Evolutionary conservation across 1,140 invertebrate species (phyloP).

Genomic region (Aphaenogaster ashmeadi): DNA sequence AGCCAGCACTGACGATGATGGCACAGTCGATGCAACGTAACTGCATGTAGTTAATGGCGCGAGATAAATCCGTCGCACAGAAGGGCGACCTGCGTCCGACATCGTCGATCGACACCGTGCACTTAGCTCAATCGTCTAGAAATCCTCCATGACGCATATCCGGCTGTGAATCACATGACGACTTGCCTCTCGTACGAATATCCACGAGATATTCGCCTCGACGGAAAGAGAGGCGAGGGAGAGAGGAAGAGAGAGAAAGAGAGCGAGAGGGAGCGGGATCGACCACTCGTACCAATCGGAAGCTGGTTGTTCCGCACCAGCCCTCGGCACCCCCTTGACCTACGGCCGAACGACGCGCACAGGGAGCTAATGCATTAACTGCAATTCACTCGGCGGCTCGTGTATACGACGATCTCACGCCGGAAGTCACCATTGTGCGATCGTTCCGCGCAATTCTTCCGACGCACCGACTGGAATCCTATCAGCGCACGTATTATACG

Average conservation of each 20-base stretch:
- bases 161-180: slow-evolving; percentile 77
- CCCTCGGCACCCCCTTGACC: slow-evolving; percentile 60
- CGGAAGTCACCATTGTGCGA: slow-evolving; percentile 76
- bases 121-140: slow-evolving; percentile 83
- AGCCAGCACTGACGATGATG: slow-evolving; percentile 20
- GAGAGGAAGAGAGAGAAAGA: slow-evolving; percentile 32
- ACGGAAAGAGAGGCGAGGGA: slow-evolving; percentile 56
- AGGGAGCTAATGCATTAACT: slow-evolving; percentile 78
- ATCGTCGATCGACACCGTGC: slow-evolving; percentile 67
- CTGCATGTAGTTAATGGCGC: slow-evolving; percentile 64
- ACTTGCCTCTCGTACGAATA: slow-evolving; percentile 74
- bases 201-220: slow-evolving; percentile 66
- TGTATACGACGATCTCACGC: slow-evolving; percentile 69
- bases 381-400: slow-evolving; percentile 76
- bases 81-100: slow-evolving; percentile 68
- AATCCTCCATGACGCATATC: slow-evolving; percentile 84
- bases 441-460: slow-evolving; percentile 75
- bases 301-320: slow-evolving; percentile 78
- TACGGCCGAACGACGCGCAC: slow-evolving; percentile 33
- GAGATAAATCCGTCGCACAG: slow-evolving; percentile 69
- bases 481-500: slow-evolving; percentile 37
- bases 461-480: slow-evolving; percentile 62
- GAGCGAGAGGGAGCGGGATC: slow-evolving; percentile 47
- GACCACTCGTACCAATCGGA: slow-evolving; percentile 82
- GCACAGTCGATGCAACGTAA: slow-evolving; percentile 36